Evolutionary conservation across 2,888 invertebrate genomes (phyloP), one percentile per base, ranked within the genome.

Genomic region (Ellobium chinense): DNA sequence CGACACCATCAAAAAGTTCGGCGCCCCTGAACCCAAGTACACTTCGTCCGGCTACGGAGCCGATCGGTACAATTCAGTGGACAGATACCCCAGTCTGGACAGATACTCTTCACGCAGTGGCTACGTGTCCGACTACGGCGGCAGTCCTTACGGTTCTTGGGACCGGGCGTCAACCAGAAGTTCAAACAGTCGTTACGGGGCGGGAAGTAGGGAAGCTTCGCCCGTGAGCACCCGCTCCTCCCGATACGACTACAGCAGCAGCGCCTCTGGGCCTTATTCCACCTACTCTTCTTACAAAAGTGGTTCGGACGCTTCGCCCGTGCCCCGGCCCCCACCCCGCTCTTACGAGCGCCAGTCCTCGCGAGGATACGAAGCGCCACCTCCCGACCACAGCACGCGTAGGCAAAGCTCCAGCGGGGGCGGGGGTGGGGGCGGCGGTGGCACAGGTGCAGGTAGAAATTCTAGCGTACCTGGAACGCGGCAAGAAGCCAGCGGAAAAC

Each of bases 111-210:
- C 84, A 65, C 85, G 87, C 60, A 89, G 89, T 31, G 91, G 91
- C 34, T 90, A 91, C 84, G 84, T 90, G 83, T 91, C 91, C 7
- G 91, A 91, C 84, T 90, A 88, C 82, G 91, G 90, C 24, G 89
- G 90, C 54, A 85, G 87, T 29, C 84, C 88, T 12, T 89, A 89
- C 81, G 86, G 86, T 63, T 90, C 89, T 5, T 90, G 87, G 87
- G 91, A 91, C 80, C 83, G 90, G 63, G 84, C 86, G 37, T 90
- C 90, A 9, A 85, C 88, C 0, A 79, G 86, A 46, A 89, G 89
- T 14, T 88, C 88, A 34, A 84, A 88, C 39, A 85, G 87, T 65
- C 78, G 81, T 1, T 89, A 89, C 65, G 89, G 89, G n/a, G 85
- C 78, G 9, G 86, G 84, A 9, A 90, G 89, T 75, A 82, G 91